A percentile compares a stretch with the other conserved stretches of the same genome.
These are phyloP conservation scores for Erebia palarica DNA, from an alignment of 2,888 invertebrate species.

Conservation along the genomic window DNA sequence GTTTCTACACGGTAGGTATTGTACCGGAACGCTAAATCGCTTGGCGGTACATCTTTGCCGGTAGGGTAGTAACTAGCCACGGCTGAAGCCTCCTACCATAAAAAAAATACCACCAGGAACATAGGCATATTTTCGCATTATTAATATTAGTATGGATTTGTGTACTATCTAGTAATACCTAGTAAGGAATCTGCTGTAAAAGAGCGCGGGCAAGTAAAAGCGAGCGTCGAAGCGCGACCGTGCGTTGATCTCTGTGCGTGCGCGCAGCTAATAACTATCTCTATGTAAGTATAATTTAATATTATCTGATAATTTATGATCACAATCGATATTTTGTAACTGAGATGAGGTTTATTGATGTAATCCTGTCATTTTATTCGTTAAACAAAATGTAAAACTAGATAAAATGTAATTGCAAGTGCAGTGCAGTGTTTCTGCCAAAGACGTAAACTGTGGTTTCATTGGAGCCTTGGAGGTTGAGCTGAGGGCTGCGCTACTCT, in stretches of 20 bases:
- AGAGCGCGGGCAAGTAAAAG: conserved; percentile 68
- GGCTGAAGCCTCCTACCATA: too few species aligned
- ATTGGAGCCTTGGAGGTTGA: too few species aligned
- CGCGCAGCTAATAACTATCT: conserved; percentile 23
- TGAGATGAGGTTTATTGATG: background rate
- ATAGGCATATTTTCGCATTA: background rate
- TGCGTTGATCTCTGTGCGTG: conserved; percentile 54
- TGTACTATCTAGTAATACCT: background rate
- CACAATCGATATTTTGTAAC: conserved; percentile 5
- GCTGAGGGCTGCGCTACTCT: too few species aligned
- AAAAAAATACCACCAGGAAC: too few species aligned
- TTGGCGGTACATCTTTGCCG: too few species aligned
- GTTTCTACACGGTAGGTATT: too few species aligned
- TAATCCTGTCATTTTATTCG: background rate
- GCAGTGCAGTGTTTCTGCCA: too few species aligned
- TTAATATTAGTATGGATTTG: background rate
- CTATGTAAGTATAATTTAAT: conserved; percentile 6
- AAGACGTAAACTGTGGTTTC: too few species aligned
- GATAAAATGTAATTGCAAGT: too few species aligned
- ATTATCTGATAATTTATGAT: conserved; percentile 15
- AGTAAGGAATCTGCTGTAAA: conserved; percentile 36
- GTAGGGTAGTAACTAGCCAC: too few species aligned
- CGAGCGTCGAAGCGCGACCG: conserved; percentile 66
- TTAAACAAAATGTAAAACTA: too few species aligned
- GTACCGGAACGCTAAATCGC: too few species aligned